Percentiles rank a stretch among this genome's conserved stretches.
These are phyloP conservation scores for Aegithalos caudatus DNA, from an alignment of 2,113 vertebrate species.

Conservation along the genomic window DNA sequence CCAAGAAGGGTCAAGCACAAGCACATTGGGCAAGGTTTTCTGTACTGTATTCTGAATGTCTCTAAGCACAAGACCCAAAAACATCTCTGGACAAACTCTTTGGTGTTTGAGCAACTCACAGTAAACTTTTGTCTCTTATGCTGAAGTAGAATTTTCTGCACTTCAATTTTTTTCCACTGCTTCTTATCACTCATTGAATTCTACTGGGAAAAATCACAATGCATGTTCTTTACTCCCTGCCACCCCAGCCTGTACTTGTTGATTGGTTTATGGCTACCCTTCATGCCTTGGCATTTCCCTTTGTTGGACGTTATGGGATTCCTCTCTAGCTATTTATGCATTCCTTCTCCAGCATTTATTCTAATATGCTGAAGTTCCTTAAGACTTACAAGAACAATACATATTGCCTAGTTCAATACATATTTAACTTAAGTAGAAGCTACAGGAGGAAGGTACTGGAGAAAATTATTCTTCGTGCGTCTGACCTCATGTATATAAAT, in stretches of 20 bases:
- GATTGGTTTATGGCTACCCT: background rate
- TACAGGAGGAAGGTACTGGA: background rate
- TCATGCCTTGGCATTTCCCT: background rate
- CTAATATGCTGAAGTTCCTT: background rate
- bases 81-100: background rate
- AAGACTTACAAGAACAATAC: background rate
- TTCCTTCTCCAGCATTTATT: background rate
- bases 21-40: background rate
- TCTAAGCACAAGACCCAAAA: background rate
- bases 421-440: background rate
- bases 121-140: background rate
- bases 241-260: background rate
- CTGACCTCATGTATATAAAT: background rate
- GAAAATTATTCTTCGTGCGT: background rate
- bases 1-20: background rate
- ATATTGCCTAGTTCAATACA: background rate
- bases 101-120: background rate
- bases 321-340: background rate
- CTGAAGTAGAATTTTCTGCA: background rate
- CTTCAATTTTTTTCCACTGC: background rate
- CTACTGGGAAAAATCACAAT: background rate
- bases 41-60: background rate
- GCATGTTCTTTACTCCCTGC: background rate
- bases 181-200: background rate
- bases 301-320: background rate